Evolutionary conservation across 2,113 vertebrate genomes (phyloP), one percentile per base, ranked within the genome.

Genomic region (Hemicordylus capensis): DNA sequence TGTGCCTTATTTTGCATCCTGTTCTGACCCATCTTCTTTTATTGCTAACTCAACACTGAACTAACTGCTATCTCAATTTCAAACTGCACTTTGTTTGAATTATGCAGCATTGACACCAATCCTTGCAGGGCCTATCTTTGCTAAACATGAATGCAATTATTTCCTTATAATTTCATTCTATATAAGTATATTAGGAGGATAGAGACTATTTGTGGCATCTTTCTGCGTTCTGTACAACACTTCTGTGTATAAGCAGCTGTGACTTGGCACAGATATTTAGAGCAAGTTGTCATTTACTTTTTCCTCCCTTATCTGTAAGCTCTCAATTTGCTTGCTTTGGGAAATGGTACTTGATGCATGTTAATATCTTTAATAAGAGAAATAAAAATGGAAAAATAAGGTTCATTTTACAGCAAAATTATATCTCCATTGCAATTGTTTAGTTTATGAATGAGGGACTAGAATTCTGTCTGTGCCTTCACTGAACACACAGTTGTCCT

Each of bases 261-360:
- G 84, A 84, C 92, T 94, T 91, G 91, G 58, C 78, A 93, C 78
- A 87, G 46, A 84, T 42, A 66, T 9, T 11, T 73, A 76, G 61
- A 76, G 67, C 73, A 91, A 95, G 89, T 64, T 64, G 69, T 85
- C 58, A 89, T 87, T 93, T 89, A 82, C 92, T 91, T 93, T 86
- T 67, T 85, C 89, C 77, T 51, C 89, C 58, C 85, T 90, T 84
- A 69, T 91, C 83, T 87, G 90, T 92, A 91, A 93, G 93, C 92
- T 89, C 75, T 92, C 91, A 80, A 87, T 93, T 89, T 87, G 81
- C 83, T 42, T 81, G 61, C 75, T 88, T 83, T 81, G 48, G 87
- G 94, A 42, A 24, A 81, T 76, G 75, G 4, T 2, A 8, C n/a
- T 85, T 59, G 46, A 73, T 89, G 56, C 1, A 85, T 85, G 59